Conservation (phyloP, 2,888 invertebrate genomes). For the Acleris literana region DNA sequence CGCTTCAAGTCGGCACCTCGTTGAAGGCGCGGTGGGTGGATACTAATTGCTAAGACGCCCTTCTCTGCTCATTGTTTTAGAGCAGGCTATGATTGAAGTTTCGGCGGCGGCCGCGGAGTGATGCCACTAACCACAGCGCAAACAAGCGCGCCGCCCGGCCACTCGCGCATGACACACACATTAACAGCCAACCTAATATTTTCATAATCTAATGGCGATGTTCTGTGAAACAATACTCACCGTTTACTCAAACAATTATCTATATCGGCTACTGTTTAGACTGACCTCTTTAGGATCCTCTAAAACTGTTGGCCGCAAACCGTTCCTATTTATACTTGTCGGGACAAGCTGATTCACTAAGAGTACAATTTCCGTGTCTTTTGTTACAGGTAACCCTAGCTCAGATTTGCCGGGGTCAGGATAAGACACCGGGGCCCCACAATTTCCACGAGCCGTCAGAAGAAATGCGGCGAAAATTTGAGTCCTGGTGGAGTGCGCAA, state of each 20-base stretch:
- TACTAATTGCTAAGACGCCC: constrained; percentile 80
- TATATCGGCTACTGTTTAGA: constrained; percentile 79
- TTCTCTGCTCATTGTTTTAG: constrained; percentile 82
- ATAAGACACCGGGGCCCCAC: constrained; percentile 86
- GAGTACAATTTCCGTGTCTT: constrained; percentile 48
- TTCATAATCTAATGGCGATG: constrained; percentile 84
- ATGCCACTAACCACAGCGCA: constrained; percentile 75
- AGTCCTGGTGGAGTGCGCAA: constrained; percentile 94
- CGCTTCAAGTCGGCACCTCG: constrained; percentile 65
- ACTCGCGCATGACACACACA: constrained; percentile 81
- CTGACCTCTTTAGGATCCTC: constrained; percentile 80
- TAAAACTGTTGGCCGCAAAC: constrained; percentile 74
- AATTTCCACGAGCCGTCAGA: constrained; percentile 89
- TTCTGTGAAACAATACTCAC: constrained; percentile 80
- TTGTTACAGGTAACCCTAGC: constrained; percentile 89
- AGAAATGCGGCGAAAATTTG: constrained; percentile 93
- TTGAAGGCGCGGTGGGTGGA: constrained; percentile 75
- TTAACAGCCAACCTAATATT: constrained; percentile 82
- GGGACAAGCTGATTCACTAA: constrained; percentile 49
- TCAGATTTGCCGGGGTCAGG: constrained; percentile 91
- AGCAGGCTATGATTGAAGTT: constrained; percentile 82
- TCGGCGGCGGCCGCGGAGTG: constrained; percentile 69
- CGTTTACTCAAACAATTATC: constrained; percentile 79
- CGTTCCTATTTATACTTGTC: constrained; percentile 57
- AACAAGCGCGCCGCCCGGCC: constrained; percentile 70